phyloP scores from a whole-genome alignment of 2,113 vertebrate species.

The Labrus mixtus region DNA sequence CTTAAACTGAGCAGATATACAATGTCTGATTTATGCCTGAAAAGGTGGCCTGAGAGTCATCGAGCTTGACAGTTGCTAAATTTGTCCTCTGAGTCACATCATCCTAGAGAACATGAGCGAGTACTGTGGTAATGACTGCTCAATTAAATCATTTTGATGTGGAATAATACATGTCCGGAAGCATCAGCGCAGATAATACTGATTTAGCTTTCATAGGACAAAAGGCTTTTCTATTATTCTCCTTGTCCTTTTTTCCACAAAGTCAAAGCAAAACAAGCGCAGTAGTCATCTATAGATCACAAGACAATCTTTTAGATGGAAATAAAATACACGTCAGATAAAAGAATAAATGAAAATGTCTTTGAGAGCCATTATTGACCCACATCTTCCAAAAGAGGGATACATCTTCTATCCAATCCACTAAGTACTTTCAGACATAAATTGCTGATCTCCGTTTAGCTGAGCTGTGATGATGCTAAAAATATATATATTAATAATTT shows the following conservation, averaged over 20 bases:
- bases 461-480: too few relatives aligned
- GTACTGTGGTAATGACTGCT: conserved; percentile 7
- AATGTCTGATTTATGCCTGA: conserved; percentile 35
- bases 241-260: neutral
- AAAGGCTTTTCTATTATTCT: neutral
- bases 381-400: too few relatives aligned
- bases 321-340: neutral
- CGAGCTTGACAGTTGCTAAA: conserved; percentile 47
- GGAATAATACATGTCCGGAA: neutral
- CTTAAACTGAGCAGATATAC: neutral
- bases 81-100: conserved; percentile 35
- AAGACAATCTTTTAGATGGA: neutral
- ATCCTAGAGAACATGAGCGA: conserved; percentile 7
- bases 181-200: neutral
- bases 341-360: too few relatives aligned
- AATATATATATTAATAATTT: too few relatives aligned
- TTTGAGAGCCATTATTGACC: too few relatives aligned
- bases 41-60: conserved; percentile 12
- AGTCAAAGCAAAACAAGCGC: neutral
- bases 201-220: neutral
- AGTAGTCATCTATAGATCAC: neutral
- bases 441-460: too few relatives aligned
- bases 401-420: too few relatives aligned
- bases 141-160: conserved; percentile 31
- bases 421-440: too few relatives aligned